These are phyloP conservation scores for Drosophila tripunctata DNA, from an alignment of 2,888 invertebrate genomes.

Conservation along the genomic window DNA sequence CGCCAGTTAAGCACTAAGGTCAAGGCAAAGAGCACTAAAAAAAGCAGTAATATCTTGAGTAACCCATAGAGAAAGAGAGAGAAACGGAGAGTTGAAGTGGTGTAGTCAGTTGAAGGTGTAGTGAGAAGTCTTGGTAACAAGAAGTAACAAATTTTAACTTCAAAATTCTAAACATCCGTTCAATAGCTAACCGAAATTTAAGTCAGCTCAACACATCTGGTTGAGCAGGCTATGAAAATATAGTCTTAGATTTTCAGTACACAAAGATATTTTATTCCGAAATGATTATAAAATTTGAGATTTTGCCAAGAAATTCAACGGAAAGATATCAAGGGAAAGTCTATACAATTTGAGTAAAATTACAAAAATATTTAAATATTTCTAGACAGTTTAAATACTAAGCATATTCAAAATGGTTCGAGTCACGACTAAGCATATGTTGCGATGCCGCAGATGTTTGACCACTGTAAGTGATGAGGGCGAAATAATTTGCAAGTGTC, in stretches of 20 bases:
- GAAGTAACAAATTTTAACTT: too few species aligned
- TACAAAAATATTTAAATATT: background rate
- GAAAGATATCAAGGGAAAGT: background rate
- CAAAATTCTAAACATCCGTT: too few species aligned
- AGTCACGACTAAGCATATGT: constrained; percentile 12
- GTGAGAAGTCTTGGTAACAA: too few species aligned
- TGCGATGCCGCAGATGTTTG: constrained; percentile 11
- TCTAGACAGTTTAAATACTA: background rate
- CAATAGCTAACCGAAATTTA: too few species aligned
- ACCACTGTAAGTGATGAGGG: constrained; percentile 18
- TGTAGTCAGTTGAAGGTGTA: too few species aligned
- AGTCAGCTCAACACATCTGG: too few species aligned
- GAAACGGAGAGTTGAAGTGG: background rate
- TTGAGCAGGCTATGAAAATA: background rate
- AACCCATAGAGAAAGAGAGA: background rate
- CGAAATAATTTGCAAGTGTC: constrained; percentile 10
- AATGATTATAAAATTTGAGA: background rate
- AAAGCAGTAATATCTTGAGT: background rate
- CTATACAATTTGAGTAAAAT: background rate
- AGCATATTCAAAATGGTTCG: background rate
- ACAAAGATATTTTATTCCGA: background rate
- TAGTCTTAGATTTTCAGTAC: background rate
- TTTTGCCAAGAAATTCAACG: background rate
- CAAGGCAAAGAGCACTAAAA: constrained; percentile 12
- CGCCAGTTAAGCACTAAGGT: constrained; percentile 9